These are phyloP conservation scores for Helobdella robusta DNA, from an alignment of 2,888 invertebrate species.

Conservation along the genomic window DNA sequence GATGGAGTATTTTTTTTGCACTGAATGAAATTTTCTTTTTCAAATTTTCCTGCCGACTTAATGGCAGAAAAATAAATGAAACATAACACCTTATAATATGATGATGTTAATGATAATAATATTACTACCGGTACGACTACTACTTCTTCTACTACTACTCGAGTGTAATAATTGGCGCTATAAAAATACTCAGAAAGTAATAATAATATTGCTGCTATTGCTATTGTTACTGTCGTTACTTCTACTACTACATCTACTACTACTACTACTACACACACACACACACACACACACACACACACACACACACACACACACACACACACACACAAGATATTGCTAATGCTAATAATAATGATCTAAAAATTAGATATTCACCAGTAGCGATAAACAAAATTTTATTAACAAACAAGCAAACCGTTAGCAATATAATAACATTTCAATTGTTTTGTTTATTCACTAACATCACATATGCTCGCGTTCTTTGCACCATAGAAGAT, in stretches of 20 bases:
- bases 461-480: too few relatives aligned
- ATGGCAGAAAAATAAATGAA: neutral
- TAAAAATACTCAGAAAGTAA: neutral
- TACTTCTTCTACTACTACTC: neutral
- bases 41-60: neutral
- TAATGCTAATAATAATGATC: too few relatives aligned
- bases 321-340: constrained; percentile 9
- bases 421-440: too few relatives aligned
- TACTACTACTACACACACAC: neutral
- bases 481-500: too few relatives aligned
- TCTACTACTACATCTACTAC: neutral
- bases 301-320: constrained; percentile 17
- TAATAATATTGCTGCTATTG: neutral
- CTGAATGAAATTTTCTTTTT: neutral
- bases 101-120: neutral
- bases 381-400: too few relatives aligned
- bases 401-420: too few relatives aligned
- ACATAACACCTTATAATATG: neutral
- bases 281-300: neutral
- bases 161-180: neutral
- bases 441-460: too few relatives aligned
- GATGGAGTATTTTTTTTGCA: too few relatives aligned
- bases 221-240: neutral
- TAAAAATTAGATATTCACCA: too few relatives aligned
- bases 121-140: too few relatives aligned